Base-by-base conservation (phyloP, 2,797 vertebrate genomes). In the Lacerta viridis region DNA sequence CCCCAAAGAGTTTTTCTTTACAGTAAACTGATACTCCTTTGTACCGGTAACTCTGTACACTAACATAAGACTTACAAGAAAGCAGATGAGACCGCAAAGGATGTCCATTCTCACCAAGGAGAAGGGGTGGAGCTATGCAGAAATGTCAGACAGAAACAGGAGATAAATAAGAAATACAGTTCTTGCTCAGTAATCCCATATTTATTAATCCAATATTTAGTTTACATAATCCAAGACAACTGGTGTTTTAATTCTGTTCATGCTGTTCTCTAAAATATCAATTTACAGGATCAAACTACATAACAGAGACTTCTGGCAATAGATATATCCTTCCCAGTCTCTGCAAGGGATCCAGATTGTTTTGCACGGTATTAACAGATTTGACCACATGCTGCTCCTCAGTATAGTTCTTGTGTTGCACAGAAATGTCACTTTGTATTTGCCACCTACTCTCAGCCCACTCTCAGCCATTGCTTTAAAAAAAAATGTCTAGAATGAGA, bases 101-200 rank as follows among this genome's bases (percentile, higher is more conserved):
- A 50, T 33, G n/a, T 13, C 84, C 29, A 50, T 29, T 68, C 27
- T 86, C 46, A 78, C 43, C 36, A 25, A 79, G 20, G 15, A 13
- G 59, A 66, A n/a, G 41, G 50, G 27, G 13, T 8, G 20, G 29
- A 13, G n/a, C 33, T 69, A 79, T 20, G 4, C 7, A 20, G 39
- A 46, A 13, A 18, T 33, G 3, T 43, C 61, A 76, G 36, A 64
- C 36, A 2, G 39, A 46, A 77, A 64, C 10, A 43, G 64, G 5
- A 85, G 29, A 4, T 80, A 80, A 80, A 71, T 10, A 71, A 43
- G 66, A 82, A 82, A 66, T 81, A 69, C 17, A 90, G 46, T 8
- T 33, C 3, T 61, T 36, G 27, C 29, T 33, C 20, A 7, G 25
- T 39, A 84, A 61, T 29, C 33, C 68, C 39, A 36, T 61, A 75